Conservation (phyloP, 2,797 vertebrate species). For the Coregonus sp. region DNA sequence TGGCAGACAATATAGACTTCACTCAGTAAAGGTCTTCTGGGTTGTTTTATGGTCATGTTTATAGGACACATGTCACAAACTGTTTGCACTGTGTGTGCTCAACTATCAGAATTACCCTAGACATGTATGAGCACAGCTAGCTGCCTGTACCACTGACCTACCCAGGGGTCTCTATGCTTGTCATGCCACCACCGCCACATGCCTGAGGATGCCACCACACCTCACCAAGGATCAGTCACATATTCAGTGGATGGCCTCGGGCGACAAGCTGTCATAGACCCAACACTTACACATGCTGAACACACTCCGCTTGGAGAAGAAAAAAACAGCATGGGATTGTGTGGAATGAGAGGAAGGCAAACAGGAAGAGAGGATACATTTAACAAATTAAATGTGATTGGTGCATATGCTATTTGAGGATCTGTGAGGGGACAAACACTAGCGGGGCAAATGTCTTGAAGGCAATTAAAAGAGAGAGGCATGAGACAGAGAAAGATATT, state of each 20-base stretch:
- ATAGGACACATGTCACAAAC: not conserved
- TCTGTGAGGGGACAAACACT: not conserved
- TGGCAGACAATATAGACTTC: not conserved
- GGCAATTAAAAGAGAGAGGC: not conserved
- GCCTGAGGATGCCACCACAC: not conserved
- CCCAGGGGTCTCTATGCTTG: not conserved
- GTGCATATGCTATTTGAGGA: not conserved
- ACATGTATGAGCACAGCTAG: not conserved
- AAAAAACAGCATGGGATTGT: not conserved
- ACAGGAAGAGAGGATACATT: not conserved
- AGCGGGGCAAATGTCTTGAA: not conserved
- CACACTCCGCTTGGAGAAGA: not conserved
- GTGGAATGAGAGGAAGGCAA: not conserved
- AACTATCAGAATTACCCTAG: not conserved
- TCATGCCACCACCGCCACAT: not conserved
- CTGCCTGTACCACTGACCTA: not conserved
- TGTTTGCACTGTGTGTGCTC: not conserved
- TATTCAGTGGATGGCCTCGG: constrained; percentile 24
- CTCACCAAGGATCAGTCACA: constrained; percentile 10
- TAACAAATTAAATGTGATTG: not conserved
- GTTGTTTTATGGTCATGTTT: not conserved
- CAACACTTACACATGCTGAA: constrained; percentile 1
- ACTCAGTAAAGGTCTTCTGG: not conserved
- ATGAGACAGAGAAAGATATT: not conserved
- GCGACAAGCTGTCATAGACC: not conserved